A percentile compares a stretch with the other conserved stretches of the same genome.
Conservation (phyloP, 2,113 vertebrate genomes). For the Thunnus thynnus region DNA sequence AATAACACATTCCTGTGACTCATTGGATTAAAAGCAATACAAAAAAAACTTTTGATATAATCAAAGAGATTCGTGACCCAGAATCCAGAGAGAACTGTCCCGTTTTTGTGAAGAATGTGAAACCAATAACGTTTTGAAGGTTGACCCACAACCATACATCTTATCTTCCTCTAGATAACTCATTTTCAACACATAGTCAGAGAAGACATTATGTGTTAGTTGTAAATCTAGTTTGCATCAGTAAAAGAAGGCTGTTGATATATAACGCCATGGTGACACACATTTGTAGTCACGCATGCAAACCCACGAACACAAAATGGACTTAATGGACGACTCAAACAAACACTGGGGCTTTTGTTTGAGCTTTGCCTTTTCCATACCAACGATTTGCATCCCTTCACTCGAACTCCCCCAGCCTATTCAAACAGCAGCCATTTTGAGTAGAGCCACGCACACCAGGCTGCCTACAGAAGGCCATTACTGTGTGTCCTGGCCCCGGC, state of each 20-base stretch:
- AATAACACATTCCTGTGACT: constrained; percentile 1
- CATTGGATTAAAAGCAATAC: constrained; percentile 1
- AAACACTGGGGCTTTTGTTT: constrained; percentile 73
- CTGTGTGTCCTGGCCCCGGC: constrained; percentile 40
- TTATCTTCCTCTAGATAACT: not conserved
- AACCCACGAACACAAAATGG: constrained; percentile 46
- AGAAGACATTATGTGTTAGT: not conserved
- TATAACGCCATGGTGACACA: constrained; percentile 1
- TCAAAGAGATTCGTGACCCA: constrained; percentile 9
- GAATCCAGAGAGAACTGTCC: constrained; percentile 21
- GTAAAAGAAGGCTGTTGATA: not conserved
- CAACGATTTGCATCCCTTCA: constrained; percentile 75
- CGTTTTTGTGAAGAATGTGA: not conserved
- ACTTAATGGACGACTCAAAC: constrained; percentile 45
- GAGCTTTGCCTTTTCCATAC: constrained; percentile 67
- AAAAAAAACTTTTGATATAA: not conserved
- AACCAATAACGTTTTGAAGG: not conserved
- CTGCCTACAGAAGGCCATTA: constrained; percentile 72
- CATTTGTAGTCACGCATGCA: constrained; percentile 14
- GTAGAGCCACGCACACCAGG: constrained; percentile 55
- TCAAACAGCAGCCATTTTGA: constrained; percentile 72
- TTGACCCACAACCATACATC: constrained; percentile 2
- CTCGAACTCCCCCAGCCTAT: constrained; percentile 70
- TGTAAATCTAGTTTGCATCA: constrained; percentile 19
- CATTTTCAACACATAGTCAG: not conserved